These are phyloP conservation scores for Heteromormyrus szaboi DNA, from an alignment of 2,797 vertebrate species.

Conservation along the genomic window DNA sequence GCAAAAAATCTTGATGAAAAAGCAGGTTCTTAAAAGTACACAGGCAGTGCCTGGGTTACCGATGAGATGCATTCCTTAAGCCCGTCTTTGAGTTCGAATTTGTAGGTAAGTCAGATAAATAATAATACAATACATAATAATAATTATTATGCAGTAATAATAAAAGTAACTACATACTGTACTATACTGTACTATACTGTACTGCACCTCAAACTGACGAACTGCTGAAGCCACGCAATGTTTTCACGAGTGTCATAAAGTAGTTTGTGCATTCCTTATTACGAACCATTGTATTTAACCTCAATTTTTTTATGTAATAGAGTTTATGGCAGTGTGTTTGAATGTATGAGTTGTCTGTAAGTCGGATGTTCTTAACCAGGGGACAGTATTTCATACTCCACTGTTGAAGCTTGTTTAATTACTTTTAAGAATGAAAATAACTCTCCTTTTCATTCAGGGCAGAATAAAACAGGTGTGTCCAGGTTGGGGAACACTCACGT, in stretches of 20 bases:
- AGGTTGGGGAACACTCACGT: conserved; percentile 39
- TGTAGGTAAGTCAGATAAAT: neutral
- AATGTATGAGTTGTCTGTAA: neutral
- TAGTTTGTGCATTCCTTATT: neutral
- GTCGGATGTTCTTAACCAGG: neutral
- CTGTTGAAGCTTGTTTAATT: neutral
- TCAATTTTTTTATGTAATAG: neutral
- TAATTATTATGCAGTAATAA: neutral
- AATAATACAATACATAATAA: neutral
- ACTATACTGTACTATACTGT: neutral
- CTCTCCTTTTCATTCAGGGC: neutral
- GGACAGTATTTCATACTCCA: neutral
- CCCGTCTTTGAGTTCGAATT: neutral
- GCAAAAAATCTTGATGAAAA: neutral
- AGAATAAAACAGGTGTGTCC: neutral
- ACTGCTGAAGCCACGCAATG: neutral
- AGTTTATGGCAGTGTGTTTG: neutral
- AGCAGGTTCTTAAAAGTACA: neutral
- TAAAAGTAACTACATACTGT: neutral
- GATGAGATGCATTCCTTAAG: neutral
- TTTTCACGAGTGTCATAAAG: neutral
- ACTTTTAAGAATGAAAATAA: neutral
- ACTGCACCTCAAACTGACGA: neutral
- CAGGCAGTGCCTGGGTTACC: neutral
- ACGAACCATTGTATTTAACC: neutral